A percentile compares a stretch with the other conserved stretches of the same genome.
Evolutionary conservation across 2,888 invertebrate genomes (phyloP).

Genomic region (Macrophya alboannulata): DNA sequence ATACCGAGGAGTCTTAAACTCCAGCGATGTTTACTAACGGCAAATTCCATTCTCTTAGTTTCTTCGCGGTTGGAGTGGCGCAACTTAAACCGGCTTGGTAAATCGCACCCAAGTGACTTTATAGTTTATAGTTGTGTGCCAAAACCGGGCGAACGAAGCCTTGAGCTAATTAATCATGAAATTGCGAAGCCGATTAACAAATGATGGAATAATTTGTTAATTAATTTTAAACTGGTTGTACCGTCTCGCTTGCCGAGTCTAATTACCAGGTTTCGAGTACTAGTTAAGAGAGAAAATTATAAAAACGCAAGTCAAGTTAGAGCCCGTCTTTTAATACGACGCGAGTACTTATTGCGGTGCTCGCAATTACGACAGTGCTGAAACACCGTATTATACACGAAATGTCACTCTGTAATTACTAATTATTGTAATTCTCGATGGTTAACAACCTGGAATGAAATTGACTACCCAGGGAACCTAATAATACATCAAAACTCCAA

Average conservation of each 20-base stretch:
- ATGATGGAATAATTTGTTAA: constrained; percentile 47
- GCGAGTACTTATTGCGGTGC: constrained; percentile 35
- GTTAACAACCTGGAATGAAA: constrained; percentile 42
- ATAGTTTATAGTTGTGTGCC: not conserved
- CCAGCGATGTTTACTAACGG: constrained; percentile 48
- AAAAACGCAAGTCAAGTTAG: constrained; percentile 14
- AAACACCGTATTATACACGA: constrained; percentile 37
- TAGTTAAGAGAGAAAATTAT: constrained; percentile 35
- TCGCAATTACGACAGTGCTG: constrained; percentile 20
- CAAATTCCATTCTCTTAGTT: constrained; percentile 46
- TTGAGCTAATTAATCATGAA: constrained; percentile 35
- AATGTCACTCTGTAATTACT: constrained; percentile 46
- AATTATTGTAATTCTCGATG: constrained; percentile 43
- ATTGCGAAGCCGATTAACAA: constrained; percentile 37
- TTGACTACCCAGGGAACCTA: constrained; percentile 27
- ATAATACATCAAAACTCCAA: constrained; percentile 45
- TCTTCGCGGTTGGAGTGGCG: not conserved
- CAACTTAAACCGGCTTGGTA: not conserved
- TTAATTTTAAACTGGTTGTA: constrained; percentile 42
- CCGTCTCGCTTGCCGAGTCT: not conserved
- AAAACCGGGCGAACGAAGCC: not conserved
- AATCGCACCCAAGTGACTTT: constrained; percentile 20
- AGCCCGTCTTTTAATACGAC: constrained; percentile 40
- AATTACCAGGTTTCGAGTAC: constrained; percentile 51
- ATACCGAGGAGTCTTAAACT: constrained; percentile 48